These are phyloP conservation scores for Ranitomeya imitator DNA, from an alignment of 2,113 vertebrate genomes.

Conservation along the genomic window DNA sequence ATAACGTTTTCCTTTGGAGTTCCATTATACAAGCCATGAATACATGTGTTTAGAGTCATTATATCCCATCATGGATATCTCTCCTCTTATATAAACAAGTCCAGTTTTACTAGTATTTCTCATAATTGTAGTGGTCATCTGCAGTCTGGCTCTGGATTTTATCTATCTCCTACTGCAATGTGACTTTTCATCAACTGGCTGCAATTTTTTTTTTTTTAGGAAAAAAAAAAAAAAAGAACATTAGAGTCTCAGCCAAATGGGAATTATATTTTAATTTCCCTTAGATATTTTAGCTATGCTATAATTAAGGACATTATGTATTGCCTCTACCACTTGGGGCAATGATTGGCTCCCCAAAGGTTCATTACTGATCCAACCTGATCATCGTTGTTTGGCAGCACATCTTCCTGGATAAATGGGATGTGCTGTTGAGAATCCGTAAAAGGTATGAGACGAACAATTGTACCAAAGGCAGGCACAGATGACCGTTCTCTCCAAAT, in stretches of 20 bases:
- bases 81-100: slow-evolving; percentile 17
- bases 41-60: background rate
- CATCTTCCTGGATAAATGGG: no score
- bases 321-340: no score
- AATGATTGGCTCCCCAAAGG: no score
- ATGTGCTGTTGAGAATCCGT: no score
- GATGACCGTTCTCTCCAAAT: no score
- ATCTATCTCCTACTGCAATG: background rate
- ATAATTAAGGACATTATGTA: background rate
- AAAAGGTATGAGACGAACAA: no score
- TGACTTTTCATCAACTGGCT: background rate
- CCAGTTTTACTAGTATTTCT: background rate
- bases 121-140: background rate
- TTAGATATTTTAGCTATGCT: background rate
- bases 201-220: background rate
- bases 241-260: background rate
- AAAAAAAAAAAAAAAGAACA: background rate
- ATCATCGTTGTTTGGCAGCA: no score
- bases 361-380: no score
- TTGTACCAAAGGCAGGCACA: no score
- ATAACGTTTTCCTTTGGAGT: background rate
- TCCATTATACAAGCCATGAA: slow-evolving; percentile 12
- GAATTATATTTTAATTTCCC: background rate
- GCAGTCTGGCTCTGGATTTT: background rate
- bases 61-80: background rate